Percentiles rank a stretch among this genome's conserved stretches.
Evolutionary conservation across 1,140 invertebrate genomes (phyloP).

Genomic region (Ctenoplectra terminalis): DNA sequence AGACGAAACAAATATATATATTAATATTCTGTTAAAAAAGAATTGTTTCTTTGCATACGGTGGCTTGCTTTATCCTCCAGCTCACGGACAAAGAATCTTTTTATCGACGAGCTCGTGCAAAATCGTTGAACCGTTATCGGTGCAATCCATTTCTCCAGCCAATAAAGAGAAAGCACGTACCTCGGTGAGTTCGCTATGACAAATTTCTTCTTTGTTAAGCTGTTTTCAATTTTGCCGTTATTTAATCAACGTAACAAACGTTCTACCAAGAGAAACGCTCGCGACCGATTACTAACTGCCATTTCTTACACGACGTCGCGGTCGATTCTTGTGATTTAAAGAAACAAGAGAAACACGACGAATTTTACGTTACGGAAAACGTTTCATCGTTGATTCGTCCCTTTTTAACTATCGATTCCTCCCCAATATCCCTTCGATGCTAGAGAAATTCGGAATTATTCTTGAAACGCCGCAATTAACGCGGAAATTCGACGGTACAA

Average conservation of each 20-base stretch:
- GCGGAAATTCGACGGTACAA: not conserved
- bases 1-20: not conserved
- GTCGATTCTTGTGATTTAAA: not conserved
- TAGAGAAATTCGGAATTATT: too few species aligned
- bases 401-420: not conserved
- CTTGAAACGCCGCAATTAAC: too few species aligned
- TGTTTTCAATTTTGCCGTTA: not conserved
- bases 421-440: too few species aligned
- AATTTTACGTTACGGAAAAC: not conserved
- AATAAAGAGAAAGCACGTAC: constrained; percentile 21
- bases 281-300: not conserved
- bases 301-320: not conserved
- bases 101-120: constrained; percentile 28
- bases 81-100: constrained; percentile 4
- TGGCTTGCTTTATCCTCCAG: not conserved
- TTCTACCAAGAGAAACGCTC: not conserved
- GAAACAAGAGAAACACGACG: not conserved
- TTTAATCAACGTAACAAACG: not conserved
- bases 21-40: not conserved
- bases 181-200: not conserved
- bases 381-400: not conserved
- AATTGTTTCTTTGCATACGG: not conserved
- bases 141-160: constrained; percentile 19
- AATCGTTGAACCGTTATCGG: constrained; percentile 27
- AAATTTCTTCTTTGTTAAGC: not conserved